Evolutionary conservation across 2,888 invertebrate genomes (phyloP).

Genomic region (Sinelater perroti): DNA sequence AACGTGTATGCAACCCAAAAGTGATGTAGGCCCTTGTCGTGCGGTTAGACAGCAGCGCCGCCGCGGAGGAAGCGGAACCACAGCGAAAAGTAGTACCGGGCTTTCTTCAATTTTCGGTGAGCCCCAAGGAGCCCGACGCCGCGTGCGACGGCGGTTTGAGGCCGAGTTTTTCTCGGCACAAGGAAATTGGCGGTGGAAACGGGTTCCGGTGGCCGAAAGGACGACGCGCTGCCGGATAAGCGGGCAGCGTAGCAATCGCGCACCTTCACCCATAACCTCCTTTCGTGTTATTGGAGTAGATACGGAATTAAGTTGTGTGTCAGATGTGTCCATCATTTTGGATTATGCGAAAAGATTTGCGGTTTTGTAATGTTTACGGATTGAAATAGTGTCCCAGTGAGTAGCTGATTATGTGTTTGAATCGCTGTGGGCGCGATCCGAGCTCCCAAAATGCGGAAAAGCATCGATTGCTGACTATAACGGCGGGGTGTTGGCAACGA

Average conservation of each 20-base stretch:
- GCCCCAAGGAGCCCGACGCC: too few species aligned
- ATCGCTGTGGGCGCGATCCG: slow-evolving; percentile 57
- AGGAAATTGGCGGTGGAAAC: too few species aligned
- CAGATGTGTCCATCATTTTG: slow-evolving; percentile 69
- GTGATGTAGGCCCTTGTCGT: slow-evolving; percentile 12
- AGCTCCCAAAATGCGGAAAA: slow-evolving; percentile 60
- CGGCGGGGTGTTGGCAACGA: slow-evolving; percentile 70
- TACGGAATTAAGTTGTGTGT: slow-evolving; percentile 79
- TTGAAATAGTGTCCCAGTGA: slow-evolving; percentile 56
- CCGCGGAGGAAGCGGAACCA: slow-evolving; percentile 53
- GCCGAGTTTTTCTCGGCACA: too few species aligned
- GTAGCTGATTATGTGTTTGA: slow-evolving; percentile 63
- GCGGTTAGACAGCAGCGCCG: slow-evolving; percentile 49
- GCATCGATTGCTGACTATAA: slow-evolving; percentile 60
- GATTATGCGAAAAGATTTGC: slow-evolving; percentile 60
- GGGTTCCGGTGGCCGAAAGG: neutral
- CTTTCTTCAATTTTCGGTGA: slow-evolving; percentile 12
- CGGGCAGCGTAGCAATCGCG: slow-evolving; percentile 71
- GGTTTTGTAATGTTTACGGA: slow-evolving; percentile 58
- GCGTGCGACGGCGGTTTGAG: too few species aligned
- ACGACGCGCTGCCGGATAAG: slow-evolving; percentile 9
- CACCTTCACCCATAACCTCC: slow-evolving; percentile 80
- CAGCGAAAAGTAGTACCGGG: slow-evolving; percentile 57
- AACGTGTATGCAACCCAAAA: slow-evolving; percentile 13
- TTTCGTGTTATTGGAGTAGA: slow-evolving; percentile 79